phyloP scores from a whole-genome alignment of 2,888 invertebrate genomes.

The Lysandra bellargus region DNA sequence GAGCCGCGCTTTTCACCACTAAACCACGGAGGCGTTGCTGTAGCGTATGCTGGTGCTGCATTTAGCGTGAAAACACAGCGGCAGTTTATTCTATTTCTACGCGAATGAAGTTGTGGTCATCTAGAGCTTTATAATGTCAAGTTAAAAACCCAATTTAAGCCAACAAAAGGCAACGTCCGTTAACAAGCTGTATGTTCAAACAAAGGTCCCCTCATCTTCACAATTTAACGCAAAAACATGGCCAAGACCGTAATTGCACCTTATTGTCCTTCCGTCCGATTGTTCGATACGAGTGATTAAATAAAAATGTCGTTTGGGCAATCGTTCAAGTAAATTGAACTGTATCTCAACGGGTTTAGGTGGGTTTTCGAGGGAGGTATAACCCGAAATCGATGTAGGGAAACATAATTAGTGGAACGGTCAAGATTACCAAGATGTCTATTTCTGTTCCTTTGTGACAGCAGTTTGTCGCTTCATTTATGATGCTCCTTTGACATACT shows the following conservation, averaged over 20 bases:
- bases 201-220: slow-evolving; percentile 14
- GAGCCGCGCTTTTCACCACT: no score
- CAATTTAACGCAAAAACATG: slow-evolving; percentile 42
- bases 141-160: not conserved
- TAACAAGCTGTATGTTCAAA: slow-evolving; percentile 25
- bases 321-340: not conserved
- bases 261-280: slow-evolving; percentile 60
- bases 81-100: no score
- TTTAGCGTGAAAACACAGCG: no score
- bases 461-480: slow-evolving; percentile 6
- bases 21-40: no score
- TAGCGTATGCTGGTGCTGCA: no score
- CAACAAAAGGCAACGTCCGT: slow-evolving; percentile 10
- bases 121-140: no score
- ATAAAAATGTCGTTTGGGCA: slow-evolving; percentile 52
- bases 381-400: slow-evolving; percentile 1
- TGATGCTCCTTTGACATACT: not conserved
- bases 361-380: not conserved
- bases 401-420: slow-evolving; percentile 15
- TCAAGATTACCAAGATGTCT: slow-evolving; percentile 19
- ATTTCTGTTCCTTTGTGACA: slow-evolving; percentile 7
- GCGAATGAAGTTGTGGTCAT: no score
- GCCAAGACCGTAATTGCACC: slow-evolving; percentile 59
- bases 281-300: slow-evolving; percentile 60
- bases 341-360: not conserved